A percentile compares a stretch with the other conserved stretches of the same genome.
Evolutionary conservation across 2,113 vertebrate genomes (phyloP).

Genomic region (Bufo gargarizans): DNA sequence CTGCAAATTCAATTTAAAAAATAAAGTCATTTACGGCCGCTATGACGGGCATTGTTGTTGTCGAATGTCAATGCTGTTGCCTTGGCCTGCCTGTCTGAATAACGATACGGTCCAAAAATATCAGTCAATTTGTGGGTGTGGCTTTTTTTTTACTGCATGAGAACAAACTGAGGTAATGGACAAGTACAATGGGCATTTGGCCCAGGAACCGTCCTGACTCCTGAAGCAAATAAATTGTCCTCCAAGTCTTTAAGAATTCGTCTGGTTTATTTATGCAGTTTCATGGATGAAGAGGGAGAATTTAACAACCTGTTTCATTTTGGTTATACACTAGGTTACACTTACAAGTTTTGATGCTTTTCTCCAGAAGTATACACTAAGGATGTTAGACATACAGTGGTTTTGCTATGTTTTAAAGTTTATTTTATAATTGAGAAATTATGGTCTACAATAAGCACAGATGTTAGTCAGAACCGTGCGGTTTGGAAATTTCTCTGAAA

Average conservation of each 20-base stretch:
- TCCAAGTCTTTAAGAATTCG: constrained; percentile 10
- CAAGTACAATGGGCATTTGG: constrained; percentile 16
- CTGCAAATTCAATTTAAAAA: not conserved
- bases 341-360: constrained; percentile 20
- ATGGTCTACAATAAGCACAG: constrained; percentile 52
- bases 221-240: not conserved
- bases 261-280: constrained; percentile 29
- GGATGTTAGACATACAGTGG: constrained; percentile 41
- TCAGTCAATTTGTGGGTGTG: not conserved
- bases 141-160: not conserved
- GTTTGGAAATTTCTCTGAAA: constrained; percentile 43
- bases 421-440: constrained; percentile 51
- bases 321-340: constrained; percentile 16
- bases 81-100: not conserved
- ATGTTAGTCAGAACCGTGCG: constrained; percentile 49
- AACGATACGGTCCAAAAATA: not conserved
- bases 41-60: not conserved
- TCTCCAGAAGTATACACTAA: constrained; percentile 31
- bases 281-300: constrained; percentile 21
- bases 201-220: not conserved
- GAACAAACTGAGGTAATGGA: not conserved
- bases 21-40: not conserved
- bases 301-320: constrained; percentile 48
- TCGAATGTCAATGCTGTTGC: not conserved
- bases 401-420: constrained; percentile 52